These are phyloP conservation scores for Campylorhamphus procurvoides DNA, from an alignment of 2,113 vertebrate species.

Conservation along the genomic window DNA sequence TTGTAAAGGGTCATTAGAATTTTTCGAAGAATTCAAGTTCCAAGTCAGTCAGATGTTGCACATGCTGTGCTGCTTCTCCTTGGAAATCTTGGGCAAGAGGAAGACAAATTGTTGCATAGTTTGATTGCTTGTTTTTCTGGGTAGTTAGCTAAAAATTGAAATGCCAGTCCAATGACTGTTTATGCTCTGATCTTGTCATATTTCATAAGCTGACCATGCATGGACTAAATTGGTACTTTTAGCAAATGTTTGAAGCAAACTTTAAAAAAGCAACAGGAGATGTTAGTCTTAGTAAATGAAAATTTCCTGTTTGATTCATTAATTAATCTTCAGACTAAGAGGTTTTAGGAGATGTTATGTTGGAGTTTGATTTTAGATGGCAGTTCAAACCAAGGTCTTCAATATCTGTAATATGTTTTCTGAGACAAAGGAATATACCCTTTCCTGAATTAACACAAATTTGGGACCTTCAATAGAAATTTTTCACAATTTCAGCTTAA, in stretches of 20 bases:
- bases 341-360: background rate
- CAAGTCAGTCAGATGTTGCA: background rate
- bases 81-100: background rate
- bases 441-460: conserved; percentile 10
- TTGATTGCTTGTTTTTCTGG: conserved; percentile 11
- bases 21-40: background rate
- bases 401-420: conserved; percentile 42
- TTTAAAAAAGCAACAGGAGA: background rate
- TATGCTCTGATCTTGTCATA: background rate
- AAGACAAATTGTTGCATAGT: background rate
- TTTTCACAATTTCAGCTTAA: background rate
- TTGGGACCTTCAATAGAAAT: background rate
- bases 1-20: background rate
- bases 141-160: background rate
- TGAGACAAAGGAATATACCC: conserved; percentile 3
- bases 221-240: background rate
- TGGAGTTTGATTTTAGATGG: conserved; percentile 24
- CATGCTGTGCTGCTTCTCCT: background rate
- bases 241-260: background rate
- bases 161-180: background rate
- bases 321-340: background rate
- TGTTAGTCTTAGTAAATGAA: background rate
- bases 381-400: conserved; percentile 26
- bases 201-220: background rate
- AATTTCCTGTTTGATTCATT: background rate